Evolutionary conservation across 2,888 invertebrate genomes (phyloP), one percentile per base, ranked within the genome.

Genomic region (Clivina fossor): DNA sequence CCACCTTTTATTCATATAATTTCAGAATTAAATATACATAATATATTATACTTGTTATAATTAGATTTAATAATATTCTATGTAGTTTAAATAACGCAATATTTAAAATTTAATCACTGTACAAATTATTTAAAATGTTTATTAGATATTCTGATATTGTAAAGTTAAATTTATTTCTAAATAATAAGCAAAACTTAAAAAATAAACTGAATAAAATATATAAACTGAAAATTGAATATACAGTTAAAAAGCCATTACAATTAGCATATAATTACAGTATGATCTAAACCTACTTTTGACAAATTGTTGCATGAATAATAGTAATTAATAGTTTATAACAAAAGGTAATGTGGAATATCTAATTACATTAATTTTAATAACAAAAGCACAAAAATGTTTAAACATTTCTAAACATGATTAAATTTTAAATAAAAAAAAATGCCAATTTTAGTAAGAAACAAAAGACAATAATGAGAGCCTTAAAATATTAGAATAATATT

Each of bases 381-480:
- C 13, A 40, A 18, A 22, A 41, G 20, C 24, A 20, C 20, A 41
- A 41, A 22, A 11, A 7, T 13, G 2, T 22, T 24, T n/a, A 9
- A 41, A 22, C 4, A 41, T n/a, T 24, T 41, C 16, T 16, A 15
- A 47, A 47, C 11, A n/a, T 47, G 47, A 33, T 44, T 33, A 22
- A 43, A 32, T 33, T 43, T 24, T 43, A 35, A 43, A 43, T 53
- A 43, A 16, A 53, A 33, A 15, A 4, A 41, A 20, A 41, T 11
- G 22, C 22, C 24, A 20, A 49, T 18, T 48, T 47, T 33, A 33
- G 33, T 11, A 49, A 3, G 53, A 43, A 53, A 53, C 53, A 32
- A 33, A 53, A 43, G 53, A 53, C 53, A 53, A 53, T 53, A 53
- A 53, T 13, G 16, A 44, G 44, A 53, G 53, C 53, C 53, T 53